Conservation (phyloP, 2,113 vertebrate species). For the Delphinapterus leucas region DNA sequence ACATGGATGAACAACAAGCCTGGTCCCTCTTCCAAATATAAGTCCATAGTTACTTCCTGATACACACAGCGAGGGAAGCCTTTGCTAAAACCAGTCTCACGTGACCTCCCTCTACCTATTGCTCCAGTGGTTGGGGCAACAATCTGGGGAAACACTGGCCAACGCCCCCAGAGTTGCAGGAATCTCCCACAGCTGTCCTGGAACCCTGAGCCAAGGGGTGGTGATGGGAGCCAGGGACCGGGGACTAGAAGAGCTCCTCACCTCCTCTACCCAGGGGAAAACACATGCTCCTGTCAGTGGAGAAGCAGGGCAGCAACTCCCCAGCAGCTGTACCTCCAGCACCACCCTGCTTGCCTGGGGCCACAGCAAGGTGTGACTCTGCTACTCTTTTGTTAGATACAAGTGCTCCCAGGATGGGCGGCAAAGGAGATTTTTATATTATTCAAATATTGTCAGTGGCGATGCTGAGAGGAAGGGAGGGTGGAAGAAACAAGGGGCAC, state of each 20-base stretch:
- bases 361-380: background rate
- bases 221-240: background rate
- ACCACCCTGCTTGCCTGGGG: background rate
- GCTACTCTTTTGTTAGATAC: background rate
- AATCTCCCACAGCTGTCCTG: background rate
- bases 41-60: background rate
- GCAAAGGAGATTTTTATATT: background rate
- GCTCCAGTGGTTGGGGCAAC: background rate
- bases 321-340: background rate
- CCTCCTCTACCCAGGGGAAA: background rate
- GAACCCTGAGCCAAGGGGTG: background rate
- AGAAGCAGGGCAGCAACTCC: background rate
- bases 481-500: background rate
- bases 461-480: background rate
- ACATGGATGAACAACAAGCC: conserved; percentile 45
- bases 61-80: conserved; percentile 30
- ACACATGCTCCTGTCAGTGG: background rate
- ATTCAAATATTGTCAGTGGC: background rate
- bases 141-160: background rate
- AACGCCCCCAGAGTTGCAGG: too few relatives aligned
- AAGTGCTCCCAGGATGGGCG: background rate
- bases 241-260: background rate
- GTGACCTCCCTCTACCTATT: background rate
- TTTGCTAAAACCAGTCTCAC: conserved; percentile 48
- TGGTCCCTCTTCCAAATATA: conserved; percentile 56